A percentile compares a stretch with the other conserved stretches of the same genome.
Conservation (phyloP, 2,113 vertebrate genomes). For the Excalfactoria chinensis region DNA sequence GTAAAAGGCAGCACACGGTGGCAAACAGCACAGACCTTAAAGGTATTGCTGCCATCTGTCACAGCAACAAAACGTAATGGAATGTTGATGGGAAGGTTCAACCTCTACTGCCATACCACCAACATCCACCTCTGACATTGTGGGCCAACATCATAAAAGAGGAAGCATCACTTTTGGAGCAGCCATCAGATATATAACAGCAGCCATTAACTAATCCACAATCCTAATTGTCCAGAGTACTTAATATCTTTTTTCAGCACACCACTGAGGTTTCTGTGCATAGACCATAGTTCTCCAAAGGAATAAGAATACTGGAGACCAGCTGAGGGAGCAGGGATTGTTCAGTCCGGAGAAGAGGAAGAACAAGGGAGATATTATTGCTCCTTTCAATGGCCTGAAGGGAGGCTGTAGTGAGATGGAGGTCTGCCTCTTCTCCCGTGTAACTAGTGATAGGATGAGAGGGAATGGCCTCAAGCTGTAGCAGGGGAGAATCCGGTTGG, state of each 20-base stretch:
- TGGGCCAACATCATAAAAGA: not conserved
- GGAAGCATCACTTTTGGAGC: not conserved
- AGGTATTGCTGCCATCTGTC: not conserved
- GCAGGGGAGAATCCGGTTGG: no score
- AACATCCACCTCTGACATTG: no score
- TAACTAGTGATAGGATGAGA: no score
- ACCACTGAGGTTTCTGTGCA: not conserved
- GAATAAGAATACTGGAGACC: not conserved
- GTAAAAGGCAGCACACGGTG: not conserved
- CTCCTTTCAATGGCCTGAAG: no score
- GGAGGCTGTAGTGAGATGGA: no score
- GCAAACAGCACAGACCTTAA: not conserved
- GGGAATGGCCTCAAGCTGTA: no score
- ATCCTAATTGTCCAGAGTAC: not conserved
- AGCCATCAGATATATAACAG: rapidly evolving
- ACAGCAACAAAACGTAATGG: no score
- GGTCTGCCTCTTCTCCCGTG: no score
- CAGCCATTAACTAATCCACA: no score
- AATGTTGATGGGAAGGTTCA: not conserved
- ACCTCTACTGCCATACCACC: not conserved
- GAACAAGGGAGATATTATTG: no score
- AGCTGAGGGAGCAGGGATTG: no score
- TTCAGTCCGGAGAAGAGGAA: no score
- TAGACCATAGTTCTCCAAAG: not conserved
- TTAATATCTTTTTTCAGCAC: rapidly evolving